Evolutionary conservation across 37 sponge, comb jelly and placozoan genomes (phyloP), one percentile per base, ranked within the genome.

Genomic region (Chondrosia reniformis): DNA sequence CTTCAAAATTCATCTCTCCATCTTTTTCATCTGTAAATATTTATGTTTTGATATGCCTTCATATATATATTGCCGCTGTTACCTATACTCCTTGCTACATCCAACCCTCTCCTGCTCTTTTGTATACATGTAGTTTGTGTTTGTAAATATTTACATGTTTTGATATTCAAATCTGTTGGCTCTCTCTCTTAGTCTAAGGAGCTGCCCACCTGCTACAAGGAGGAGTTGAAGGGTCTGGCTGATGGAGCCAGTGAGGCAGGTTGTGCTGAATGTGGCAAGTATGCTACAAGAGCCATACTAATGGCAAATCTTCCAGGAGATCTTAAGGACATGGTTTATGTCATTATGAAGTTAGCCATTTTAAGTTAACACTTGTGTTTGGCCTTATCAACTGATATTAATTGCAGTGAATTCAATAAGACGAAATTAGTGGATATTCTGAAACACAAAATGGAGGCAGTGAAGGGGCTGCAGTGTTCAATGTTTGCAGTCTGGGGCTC

Each of bases 401-500:
- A 21, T 28, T 67, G 10, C 17, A 74, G 74, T 45, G 74, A 74
- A 49, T 74, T 74, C 46, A 32, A 74, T 42, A n/a, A 30, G 31
- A 13, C 74, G 15, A 10, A 32, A n/a, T 40, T 49, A 28, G 45
- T 44, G 45, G 10, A 22, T 3, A 45, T 74, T 74, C 74, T 13
- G 3, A 7, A 2, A 17, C 33, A 13, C 15, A 37, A 37, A 42
- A 44, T 17, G 41, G 38, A 67, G 7, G 46, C 15, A 38, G 46
- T 28, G 3, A 42, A 4, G 2, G 74, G 74, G 15, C 33, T 74
- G 46, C 77, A 77, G 15, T 59, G 89, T 30, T 89, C 89, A 0
- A 89, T 89, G 89, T 84, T 89, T 84, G 89, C 81, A 19, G 85
- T 84, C 1, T 89, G 89, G 89, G 89, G 89, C 30, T 54, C 52